Evolutionary conservation across 2,888 invertebrate species (phyloP), one percentile per base, ranked within the genome.

Genomic region (Steromphala cineraria): DNA sequence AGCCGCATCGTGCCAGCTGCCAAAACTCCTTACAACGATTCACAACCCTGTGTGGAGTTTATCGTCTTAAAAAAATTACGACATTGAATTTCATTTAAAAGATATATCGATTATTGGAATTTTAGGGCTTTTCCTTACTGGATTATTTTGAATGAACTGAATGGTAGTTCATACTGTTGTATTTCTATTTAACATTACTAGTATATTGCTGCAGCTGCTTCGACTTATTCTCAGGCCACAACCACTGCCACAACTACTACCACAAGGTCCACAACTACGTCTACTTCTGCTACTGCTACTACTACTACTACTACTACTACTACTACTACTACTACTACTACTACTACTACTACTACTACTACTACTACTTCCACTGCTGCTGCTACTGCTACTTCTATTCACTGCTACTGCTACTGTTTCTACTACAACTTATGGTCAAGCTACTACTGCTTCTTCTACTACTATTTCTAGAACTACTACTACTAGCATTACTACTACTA

Each of bases 291-390:
- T 55, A 28, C 77, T 77, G 2, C 77, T 77, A 55, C 77, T 77
- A 55, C 77, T 77, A 5, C 77, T 77, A 1, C 77, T 77, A 36
- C 77, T 77, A 24, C 77, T 77, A 55, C 77, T 76, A 53, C 76
- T 76, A 76, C 76, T 76, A 76, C 76, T 53, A 76, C 76, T 53
- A 4, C 76, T 76, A 7, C 76, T 76, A 52, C 76, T 76, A 52
- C 53, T 76, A 52, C 76, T 53, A 76, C 76, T 78, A 28, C 31
- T 10, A 17, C 24, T 19, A 17, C 36, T 31, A 55, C 31, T 46
- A n/a, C 36, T 8, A 19, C 52, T 40, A 5, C 19, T 19, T 3
- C 28, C 21, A 55, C 77, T 5, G 21, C 77, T 56, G 56, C 56
- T 31, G 13, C 55, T 77, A 24, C 77, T 56, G 19, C 53, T 31